phyloP scores from a whole-genome alignment of 2,113 vertebrate genomes.

The Bungarus multicinctus region DNA sequence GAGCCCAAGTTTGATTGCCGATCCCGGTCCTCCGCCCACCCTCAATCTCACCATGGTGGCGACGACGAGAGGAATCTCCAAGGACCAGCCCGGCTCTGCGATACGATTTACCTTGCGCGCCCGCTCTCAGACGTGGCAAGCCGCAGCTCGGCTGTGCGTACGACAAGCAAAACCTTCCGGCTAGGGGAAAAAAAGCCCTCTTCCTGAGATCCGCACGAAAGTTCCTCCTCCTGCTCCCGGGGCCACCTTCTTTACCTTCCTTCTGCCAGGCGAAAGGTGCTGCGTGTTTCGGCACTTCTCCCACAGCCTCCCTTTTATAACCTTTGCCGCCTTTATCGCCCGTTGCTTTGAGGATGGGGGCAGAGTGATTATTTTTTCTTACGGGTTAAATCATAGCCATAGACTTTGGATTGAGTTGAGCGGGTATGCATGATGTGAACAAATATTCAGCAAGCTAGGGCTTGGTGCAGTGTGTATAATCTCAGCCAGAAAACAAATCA shows the following conservation, averaged over 20 bases:
- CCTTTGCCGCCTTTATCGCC: not conserved
- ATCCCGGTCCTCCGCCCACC: not conserved
- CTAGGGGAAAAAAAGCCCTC: not conserved
- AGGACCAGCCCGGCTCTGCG: too few relatives aligned
- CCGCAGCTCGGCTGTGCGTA: not conserved
- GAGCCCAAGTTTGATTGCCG: not conserved
- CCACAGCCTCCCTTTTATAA: not conserved
- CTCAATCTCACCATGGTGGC: not conserved
- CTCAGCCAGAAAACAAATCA: not conserved
- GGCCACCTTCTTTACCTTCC: not conserved
- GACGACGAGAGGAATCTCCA: not conserved
- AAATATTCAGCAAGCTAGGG: not conserved
- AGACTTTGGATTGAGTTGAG: not conserved
- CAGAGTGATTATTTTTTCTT: not conserved
- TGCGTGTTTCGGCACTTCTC: not conserved
- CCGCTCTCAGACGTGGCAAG: slow-evolving; percentile 56
- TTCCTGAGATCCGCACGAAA: not conserved
- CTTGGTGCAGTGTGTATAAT: not conserved
- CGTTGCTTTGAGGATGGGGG: not conserved
- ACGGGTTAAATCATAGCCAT: not conserved
- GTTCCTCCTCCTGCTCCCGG: not conserved
- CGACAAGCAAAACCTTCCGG: not conserved
- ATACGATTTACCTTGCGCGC: not conserved
- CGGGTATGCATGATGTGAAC: not conserved
- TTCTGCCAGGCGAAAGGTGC: fast-evolving